Evolutionary conservation across 2,797 vertebrate species (phyloP).

Genomic region (Parambassis ranga): DNA sequence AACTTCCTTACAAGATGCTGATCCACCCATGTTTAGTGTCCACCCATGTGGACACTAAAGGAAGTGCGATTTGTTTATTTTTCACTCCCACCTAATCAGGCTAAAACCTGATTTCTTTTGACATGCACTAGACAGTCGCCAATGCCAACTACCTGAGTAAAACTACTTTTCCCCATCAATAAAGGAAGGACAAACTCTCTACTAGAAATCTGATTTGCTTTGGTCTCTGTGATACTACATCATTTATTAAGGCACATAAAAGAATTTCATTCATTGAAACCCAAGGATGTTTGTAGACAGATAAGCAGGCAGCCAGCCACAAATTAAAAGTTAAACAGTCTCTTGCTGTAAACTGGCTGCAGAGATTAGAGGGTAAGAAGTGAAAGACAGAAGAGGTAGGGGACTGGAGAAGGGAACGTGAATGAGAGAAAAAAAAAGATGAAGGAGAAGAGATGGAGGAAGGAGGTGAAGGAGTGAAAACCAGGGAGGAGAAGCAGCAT

Average conservation of each 20-base stretch:
- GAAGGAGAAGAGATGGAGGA: background rate
- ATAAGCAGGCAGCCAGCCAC: background rate
- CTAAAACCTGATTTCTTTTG: too few species aligned
- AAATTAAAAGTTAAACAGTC: conserved; percentile 21
- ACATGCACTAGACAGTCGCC: too few species aligned
- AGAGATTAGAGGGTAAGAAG: conserved; percentile 18
- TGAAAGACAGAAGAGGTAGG: conserved; percentile 2
- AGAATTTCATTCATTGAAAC: background rate
- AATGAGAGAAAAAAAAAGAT: background rate
- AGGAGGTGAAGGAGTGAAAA: conserved; percentile 20
- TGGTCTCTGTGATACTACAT: background rate
- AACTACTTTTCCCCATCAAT: too few species aligned
- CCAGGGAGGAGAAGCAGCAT: conserved; percentile 15
- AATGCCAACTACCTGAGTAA: too few species aligned
- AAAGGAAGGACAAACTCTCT: too few species aligned
- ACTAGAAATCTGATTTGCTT: too few species aligned
- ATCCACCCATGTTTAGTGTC: too few species aligned
- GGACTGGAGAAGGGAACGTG: background rate
- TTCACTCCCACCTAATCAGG: too few species aligned
- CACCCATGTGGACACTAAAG: too few species aligned
- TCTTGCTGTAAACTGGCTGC: conserved; percentile 10
- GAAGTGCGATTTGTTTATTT: too few species aligned
- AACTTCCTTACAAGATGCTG: too few species aligned
- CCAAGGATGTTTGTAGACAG: background rate
- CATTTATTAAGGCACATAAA: background rate